These are phyloP conservation scores for Leucoma salicis DNA, from an alignment of 2,888 invertebrate genomes.

Conservation along the genomic window DNA sequence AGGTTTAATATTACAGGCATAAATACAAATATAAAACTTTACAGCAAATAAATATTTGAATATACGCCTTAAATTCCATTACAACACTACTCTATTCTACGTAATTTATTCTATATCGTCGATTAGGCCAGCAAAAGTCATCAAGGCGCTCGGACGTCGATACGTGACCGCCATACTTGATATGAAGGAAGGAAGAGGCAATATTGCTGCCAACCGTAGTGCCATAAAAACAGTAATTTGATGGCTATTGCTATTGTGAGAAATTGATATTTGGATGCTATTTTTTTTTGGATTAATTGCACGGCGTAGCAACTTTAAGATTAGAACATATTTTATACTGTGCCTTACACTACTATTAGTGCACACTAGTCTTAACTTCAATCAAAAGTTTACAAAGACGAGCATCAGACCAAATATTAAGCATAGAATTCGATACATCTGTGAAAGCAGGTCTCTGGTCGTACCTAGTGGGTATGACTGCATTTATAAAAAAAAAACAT, in stretches of 20 bases:
- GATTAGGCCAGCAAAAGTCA: conserved; percentile 52
- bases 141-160: conserved; percentile 35
- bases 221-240: conserved; percentile 32
- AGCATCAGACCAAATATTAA: too few species aligned
- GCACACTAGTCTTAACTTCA: too few species aligned
- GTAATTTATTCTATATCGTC: conserved; percentile 36
- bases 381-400: too few species aligned
- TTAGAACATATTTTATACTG: too few species aligned
- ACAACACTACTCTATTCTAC: conserved; percentile 6
- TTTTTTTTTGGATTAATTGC: background rate
- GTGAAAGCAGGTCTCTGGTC: too few species aligned
- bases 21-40: too few species aligned
- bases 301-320: too few species aligned
- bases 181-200: conserved; percentile 20
- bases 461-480: too few species aligned
- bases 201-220: conserved; percentile 19
- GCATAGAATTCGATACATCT: too few species aligned
- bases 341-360: too few species aligned
- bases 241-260: conserved; percentile 29
- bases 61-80: background rate
- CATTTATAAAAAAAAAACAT: too few species aligned
- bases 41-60: background rate
- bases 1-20: too few species aligned
- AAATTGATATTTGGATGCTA: conserved; percentile 20
- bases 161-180: conserved; percentile 45